Percentiles rank a stretch among this genome's conserved stretches.
Evolutionary conservation across 1,140 invertebrate species (phyloP).

Genomic region (Vanessa tameamea): DNA sequence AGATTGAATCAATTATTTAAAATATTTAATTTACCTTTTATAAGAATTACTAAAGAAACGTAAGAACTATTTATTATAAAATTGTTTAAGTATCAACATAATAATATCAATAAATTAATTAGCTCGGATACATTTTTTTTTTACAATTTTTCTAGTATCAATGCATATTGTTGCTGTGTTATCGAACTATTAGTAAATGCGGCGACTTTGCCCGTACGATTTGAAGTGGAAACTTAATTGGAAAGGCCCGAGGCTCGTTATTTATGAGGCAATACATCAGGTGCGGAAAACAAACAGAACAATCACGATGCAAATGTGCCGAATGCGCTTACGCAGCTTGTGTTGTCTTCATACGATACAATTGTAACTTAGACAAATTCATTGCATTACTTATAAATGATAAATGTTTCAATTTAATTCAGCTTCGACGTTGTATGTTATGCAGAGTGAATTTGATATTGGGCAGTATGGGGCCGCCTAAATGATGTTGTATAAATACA

Average conservation of each 20-base stretch:
- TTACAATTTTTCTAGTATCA: background rate
- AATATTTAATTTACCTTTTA: too few species aligned
- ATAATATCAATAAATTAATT: too few species aligned
- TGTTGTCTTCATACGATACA: constrained; percentile 40
- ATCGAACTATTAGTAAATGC: background rate
- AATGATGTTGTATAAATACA: too few species aligned
- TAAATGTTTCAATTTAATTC: constrained; percentile 13
- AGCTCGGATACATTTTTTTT: background rate
- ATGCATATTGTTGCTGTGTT: background rate
- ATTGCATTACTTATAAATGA: constrained; percentile 7
- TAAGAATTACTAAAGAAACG: too few species aligned
- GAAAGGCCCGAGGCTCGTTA: constrained; percentile 56
- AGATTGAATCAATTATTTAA: too few species aligned
- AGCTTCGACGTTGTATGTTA: background rate
- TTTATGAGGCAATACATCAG: constrained; percentile 64
- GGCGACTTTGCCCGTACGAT: constrained; percentile 8
- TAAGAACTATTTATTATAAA: too few species aligned
- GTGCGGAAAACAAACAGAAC: constrained; percentile 54
- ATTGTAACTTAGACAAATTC: constrained; percentile 18
- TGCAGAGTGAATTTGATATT: too few species aligned
- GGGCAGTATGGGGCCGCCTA: too few species aligned
- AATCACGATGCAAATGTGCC: constrained; percentile 46
- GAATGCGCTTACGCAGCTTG: constrained; percentile 38
- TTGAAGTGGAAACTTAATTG: constrained; percentile 50
- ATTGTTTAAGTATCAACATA: too few species aligned